Evolutionary conservation across 2,113 vertebrate genomes (phyloP), one percentile per base, ranked within the genome.

Genomic region (Cyanoliseus patagonus): DNA sequence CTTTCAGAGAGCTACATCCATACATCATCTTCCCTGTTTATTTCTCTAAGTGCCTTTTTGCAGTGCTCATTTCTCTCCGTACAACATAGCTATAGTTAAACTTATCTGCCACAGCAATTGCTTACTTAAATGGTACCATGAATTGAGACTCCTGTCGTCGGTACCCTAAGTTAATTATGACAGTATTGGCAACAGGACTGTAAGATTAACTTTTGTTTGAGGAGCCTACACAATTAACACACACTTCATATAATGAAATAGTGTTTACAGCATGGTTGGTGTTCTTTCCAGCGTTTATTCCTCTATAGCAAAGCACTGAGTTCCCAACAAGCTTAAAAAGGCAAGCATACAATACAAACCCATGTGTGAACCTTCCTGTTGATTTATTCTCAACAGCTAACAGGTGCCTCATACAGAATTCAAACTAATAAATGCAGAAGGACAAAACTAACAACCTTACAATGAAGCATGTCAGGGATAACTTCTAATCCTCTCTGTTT

Each of bases 361-460:
- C 52, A 39, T 52, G 53, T 84, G 55, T 64, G n/a, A 86, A 86
- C 70, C 73, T 96, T 91, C 81, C 74, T 73, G n/a, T 57, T 57
- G 82, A 79, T 93, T 90, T 92, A 88, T 76, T 96, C 81, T 97
- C 63, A 73, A 33, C 59, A 87, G 61, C 41, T 46, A 62, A 95
- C 35, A 94, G 61, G 81, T 79, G 23, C 22, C 49, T 52, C 7
- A 9, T n/a, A 35, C 8, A 57, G 59, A 90, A 92, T 85, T 85
- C 52, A 86, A 68, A 93, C 46, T 70, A 93, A 93, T 46, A 59
- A 88, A 92, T 69, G n/a, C 49, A 76, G 69, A 96, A 95, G 88
- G 46, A 42, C 44, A 91, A 93, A 93, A 59, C 51, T 49, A 78
- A 74, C 72, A 78, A 39, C 53, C 39, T 84, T 88, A 59, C 62